Percentiles rank a stretch among this genome's conserved stretches.
These are phyloP conservation scores for Choloepus hoffmanni DNA, from an alignment of 2,113 vertebrate species.

Conservation along the genomic window DNA sequence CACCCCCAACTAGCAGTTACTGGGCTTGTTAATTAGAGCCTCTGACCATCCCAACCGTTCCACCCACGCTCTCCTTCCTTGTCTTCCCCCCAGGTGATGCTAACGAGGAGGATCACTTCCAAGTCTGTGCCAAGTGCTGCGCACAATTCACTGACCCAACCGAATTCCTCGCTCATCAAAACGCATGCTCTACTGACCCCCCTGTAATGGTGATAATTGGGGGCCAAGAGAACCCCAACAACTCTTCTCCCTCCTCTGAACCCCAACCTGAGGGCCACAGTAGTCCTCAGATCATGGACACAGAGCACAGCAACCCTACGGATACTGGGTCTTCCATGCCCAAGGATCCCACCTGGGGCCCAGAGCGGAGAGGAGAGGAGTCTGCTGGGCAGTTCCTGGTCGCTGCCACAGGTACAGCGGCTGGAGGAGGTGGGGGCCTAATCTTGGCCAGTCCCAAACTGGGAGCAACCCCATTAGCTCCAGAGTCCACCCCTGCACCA, in stretches of 20 bases:
- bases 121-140: slow-evolving; percentile 85
- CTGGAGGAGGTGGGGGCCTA: slow-evolving; percentile 81
- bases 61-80: slow-evolving; percentile 65
- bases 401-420: slow-evolving; percentile 77
- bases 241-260: slow-evolving; percentile 78
- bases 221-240: slow-evolving; percentile 78
- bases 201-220: slow-evolving; percentile 83
- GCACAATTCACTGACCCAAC: slow-evolving; percentile 82
- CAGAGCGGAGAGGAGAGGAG: slow-evolving; percentile 76
- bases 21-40: slow-evolving; percentile 49
- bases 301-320: slow-evolving; percentile 73
- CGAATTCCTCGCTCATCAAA: slow-evolving; percentile 82
- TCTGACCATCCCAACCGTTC: background rate
- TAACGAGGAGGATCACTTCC: slow-evolving; percentile 81
- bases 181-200: slow-evolving; percentile 79
- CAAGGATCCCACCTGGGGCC: slow-evolving; percentile 73
- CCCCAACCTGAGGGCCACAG: slow-evolving; percentile 75
- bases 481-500: slow-evolving; percentile 78
- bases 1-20: slow-evolving; percentile 49
- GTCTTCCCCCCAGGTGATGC: slow-evolving; percentile 82
- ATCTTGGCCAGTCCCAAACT: slow-evolving; percentile 87
- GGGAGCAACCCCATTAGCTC: slow-evolving; percentile 80
- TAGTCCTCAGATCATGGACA: slow-evolving; percentile 80
- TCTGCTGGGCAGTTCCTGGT: slow-evolving; percentile 76
- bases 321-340: slow-evolving; percentile 63